Evolutionary conservation across 2,797 vertebrate genomes (phyloP).

Genomic region (Strix occidentalis): DNA sequence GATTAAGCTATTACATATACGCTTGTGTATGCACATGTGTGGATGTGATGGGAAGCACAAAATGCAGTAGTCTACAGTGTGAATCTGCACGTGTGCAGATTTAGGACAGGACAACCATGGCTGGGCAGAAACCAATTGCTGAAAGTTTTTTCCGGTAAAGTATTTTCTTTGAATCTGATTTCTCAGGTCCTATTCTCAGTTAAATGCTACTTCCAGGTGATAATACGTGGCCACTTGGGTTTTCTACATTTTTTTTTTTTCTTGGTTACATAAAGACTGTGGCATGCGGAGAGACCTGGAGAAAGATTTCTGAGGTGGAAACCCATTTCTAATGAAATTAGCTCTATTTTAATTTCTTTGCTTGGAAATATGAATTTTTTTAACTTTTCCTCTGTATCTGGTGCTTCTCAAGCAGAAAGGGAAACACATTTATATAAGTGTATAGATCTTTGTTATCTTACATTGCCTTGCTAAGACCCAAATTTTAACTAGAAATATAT

Average conservation of each 20-base stretch:
- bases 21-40: neutral
- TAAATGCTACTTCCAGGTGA: neutral
- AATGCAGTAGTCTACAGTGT: fast-evolving
- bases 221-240: neutral
- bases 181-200: neutral
- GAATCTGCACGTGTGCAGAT: neutral
- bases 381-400: neutral
- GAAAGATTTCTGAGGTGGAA: neutral
- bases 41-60: neutral
- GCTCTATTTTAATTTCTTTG: neutral
- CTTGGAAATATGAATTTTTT: neutral
- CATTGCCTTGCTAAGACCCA: neutral
- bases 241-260: neutral
- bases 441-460: neutral
- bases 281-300: neutral
- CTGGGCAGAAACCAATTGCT: neutral
- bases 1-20: neutral
- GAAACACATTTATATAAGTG: neutral
- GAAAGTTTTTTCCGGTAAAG: neutral
- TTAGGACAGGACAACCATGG: neutral
- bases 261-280: neutral
- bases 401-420: neutral
- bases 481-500: neutral
- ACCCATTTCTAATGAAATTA: neutral
- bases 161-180: neutral